Evolutionary conservation across 2,113 vertebrate genomes (phyloP), one percentile per base, ranked within the genome.

Genomic region (Sitta europaea): DNA sequence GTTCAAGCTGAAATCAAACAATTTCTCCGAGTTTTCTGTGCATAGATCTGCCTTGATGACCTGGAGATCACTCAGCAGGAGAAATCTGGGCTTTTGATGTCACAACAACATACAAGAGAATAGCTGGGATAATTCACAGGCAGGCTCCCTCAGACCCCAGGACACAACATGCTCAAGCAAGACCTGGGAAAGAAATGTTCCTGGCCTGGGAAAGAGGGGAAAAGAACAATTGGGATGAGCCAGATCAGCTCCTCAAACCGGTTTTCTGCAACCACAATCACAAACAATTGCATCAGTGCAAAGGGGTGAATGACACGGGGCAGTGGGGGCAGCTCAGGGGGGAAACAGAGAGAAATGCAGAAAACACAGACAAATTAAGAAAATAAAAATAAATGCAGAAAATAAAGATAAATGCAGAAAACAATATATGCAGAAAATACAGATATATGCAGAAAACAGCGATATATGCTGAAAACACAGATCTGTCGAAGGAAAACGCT

Each of bases 401-500:
- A 59, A 36, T 4, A 57, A 1, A 57, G 55, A 57, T 57, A 18
- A 1, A 54, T 12, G 28, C 4, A 31, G 51, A 28, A 31, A 53
- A 53, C 15, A 27, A 43, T 31, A 22, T 0, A 31, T 8, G 20
- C 9, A 23, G 40, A 8, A 43, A 65, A 43, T 1, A 14, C 1
- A 43, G 10, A 22, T 14, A 14, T 0, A 35, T 58, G 16, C 7
- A 36, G 78, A 77, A 73, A 71, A 36, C 2, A 16, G 2, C 29
- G 25, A 29, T 31, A 21, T 5, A 12, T 27, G 11, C 1, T 20
- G 66, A 73, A 68, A 62, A 38, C 2, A 22, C 28, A 12, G 42
- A 42, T 1, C 0, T 0, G 0, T 14, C 42, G 7, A 9, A 54
- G 66, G 59, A 31, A 45, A 82, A 50, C 0, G 9, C 27, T 13